Base-by-base conservation (phyloP, 2,888 invertebrate species). In the Parasteatoda lunata region DNA sequence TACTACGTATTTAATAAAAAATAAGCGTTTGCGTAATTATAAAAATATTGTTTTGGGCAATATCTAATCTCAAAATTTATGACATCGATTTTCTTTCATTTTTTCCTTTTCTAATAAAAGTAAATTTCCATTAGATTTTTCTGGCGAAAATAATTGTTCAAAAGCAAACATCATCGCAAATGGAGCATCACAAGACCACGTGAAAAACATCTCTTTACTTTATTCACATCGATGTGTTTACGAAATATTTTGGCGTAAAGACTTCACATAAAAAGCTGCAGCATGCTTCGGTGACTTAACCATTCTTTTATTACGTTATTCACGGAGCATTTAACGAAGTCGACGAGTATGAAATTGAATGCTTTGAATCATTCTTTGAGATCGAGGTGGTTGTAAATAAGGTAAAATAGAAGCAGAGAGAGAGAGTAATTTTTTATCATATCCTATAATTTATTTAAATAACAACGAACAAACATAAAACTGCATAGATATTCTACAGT, bases 251-350 rank as follows among this genome's bases (percentile, higher is more conserved):
- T 51, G 75, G 66, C 15, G 75, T 52, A 59, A 75, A 81, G 30
- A 80, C 64, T 80, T 30, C 48, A 54, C n/a, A 51, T 51, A 65
- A 81, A 66, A 73, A 80, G 66, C 66, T 66, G 64, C 47, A 48
- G 66, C 52, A n/a, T 8, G 77, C 65, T 11, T 65, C 64, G 49
- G 30, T 64, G 75, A 49, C 59, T 69, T 82, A 76, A 76, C 72
- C 66, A 15, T 66, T 13, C 59, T 59, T 59, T 66, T 84, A 77
- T 84, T 84, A 65, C 47, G 65, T 77, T 84, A 72, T 77, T 84
- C 64, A 84, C 83, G 83, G 64, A 48, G 65, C 70, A 84, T 84
- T 84, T 77, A 77, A 84, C 83, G 47, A 49, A 8, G 4, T 9
- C 6, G 66, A 68, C 30, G 45, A 68, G 9, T 9, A 68, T 5